A percentile compares a stretch with the other conserved stretches of the same genome.
phyloP scores from a whole-genome alignment of 2,113 vertebrate genomes.

The Platichthys stellatus region DNA sequence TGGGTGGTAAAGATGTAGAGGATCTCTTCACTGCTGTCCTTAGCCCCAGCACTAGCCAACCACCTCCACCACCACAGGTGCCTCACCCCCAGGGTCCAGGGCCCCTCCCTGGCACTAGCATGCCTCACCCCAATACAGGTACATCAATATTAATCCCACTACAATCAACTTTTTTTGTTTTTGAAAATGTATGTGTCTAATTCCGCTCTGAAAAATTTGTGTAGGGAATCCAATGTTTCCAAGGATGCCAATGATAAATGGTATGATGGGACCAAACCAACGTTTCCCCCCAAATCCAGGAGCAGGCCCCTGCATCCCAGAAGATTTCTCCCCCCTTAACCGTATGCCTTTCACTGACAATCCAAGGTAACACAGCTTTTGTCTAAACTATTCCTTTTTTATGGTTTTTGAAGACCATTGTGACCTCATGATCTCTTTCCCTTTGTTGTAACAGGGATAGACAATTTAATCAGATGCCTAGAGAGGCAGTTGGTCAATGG shows the following conservation, averaged over 20 bases:
- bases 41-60: constrained; percentile 88
- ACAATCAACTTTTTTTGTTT: not conserved
- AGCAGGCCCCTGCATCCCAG: constrained; percentile 82
- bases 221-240: constrained; percentile 89
- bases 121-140: constrained; percentile 89
- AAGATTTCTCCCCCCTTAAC: constrained; percentile 87
- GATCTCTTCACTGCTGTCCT: constrained; percentile 96
- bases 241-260: constrained; percentile 93
- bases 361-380: constrained; percentile 72
- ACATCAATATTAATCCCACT: constrained; percentile 5
- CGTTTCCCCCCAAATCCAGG: constrained; percentile 87
- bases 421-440: not conserved
- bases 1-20: constrained; percentile 97
- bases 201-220: constrained; percentile 16
- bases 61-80: constrained; percentile 82
- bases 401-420: not conserved
- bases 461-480: constrained; percentile 88
- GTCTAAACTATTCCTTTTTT: not conserved
- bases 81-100: constrained; percentile 84
- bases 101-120: constrained; percentile 74
- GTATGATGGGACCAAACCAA: constrained; percentile 88
- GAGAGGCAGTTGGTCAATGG: constrained; percentile 88
- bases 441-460: constrained; percentile 85
- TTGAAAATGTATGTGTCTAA: not conserved
- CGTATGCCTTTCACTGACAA: constrained; percentile 88